Conservation (phyloP, 2,888 invertebrate species). For the Hirtodrosophila cameraria region DNA sequence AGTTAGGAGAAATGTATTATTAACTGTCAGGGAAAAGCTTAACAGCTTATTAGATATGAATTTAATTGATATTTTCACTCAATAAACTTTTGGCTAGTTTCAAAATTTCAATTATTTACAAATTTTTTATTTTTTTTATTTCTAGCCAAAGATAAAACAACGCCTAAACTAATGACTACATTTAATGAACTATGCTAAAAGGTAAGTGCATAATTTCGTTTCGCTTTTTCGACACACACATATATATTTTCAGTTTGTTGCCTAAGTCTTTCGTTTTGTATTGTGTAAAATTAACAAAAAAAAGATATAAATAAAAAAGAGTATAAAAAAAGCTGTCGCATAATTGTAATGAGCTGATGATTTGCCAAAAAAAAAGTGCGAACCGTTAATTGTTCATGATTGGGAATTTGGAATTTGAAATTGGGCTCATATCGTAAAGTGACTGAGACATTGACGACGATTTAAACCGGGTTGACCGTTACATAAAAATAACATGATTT, state of each 20-base stretch:
- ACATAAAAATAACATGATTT: slow-evolving; percentile 58
- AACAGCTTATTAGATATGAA: too few species aligned
- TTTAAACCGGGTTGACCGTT: slow-evolving; percentile 70
- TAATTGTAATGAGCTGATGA: not conserved
- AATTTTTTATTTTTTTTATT: slow-evolving; percentile 25
- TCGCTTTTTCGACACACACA: not conserved
- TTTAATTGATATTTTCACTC: too few species aligned
- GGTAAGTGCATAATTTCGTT: slow-evolving; percentile 53
- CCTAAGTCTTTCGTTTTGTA: slow-evolving; percentile 50
- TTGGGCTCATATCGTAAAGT: slow-evolving; percentile 15
- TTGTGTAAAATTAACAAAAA: slow-evolving; percentile 4
- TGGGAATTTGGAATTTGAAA: slow-evolving; percentile 10
- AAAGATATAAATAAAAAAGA: slow-evolving; percentile 19
- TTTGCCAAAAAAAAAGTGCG: slow-evolving; percentile 13
- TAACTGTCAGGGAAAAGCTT: too few species aligned
- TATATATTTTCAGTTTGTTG: slow-evolving; percentile 45
- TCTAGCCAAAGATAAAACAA: slow-evolving; percentile 68
- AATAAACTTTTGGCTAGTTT: too few species aligned
- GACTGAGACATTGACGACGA: slow-evolving; percentile 46
- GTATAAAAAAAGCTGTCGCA: not conserved
- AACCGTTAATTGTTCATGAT: slow-evolving; percentile 49
- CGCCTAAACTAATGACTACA: slow-evolving; percentile 18
- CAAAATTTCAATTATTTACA: slow-evolving; percentile 9
- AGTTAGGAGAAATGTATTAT: slow-evolving; percentile 13
- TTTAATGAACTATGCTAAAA: slow-evolving; percentile 41